Conservation (phyloP, 2,888 invertebrate species). For the Synanthedon andrenaeformis region DNA sequence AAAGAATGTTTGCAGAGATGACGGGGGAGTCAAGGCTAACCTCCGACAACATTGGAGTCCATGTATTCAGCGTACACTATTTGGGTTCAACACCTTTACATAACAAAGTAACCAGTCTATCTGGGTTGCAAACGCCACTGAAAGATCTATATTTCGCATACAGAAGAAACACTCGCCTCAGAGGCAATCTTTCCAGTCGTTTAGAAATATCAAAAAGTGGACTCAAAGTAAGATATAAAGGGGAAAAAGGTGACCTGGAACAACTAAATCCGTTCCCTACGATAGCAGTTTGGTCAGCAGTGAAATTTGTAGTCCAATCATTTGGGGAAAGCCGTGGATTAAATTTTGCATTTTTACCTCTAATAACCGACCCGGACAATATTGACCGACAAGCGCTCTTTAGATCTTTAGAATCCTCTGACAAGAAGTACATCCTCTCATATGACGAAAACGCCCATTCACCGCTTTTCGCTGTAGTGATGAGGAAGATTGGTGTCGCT, state of each 20-base stretch:
- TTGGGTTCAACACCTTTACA: slow-evolving; percentile 83
- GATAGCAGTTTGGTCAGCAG: slow-evolving; percentile 94
- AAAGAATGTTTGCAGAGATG: slow-evolving; percentile 85
- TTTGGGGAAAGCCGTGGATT: slow-evolving; percentile 63
- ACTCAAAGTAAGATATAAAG: slow-evolving; percentile 78
- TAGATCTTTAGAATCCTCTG: slow-evolving; percentile 59
- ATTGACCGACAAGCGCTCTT: slow-evolving; percentile 80
- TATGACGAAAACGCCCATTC: slow-evolving; percentile 77
- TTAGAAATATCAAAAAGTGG: slow-evolving; percentile 78
- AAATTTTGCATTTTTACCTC: slow-evolving; percentile 84
- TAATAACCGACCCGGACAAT: slow-evolving; percentile 85
- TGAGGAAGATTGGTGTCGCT: slow-evolving; percentile 83
- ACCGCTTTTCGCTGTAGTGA: slow-evolving; percentile 90
- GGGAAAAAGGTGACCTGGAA: slow-evolving; percentile 73
- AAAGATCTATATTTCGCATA: slow-evolving; percentile 78
- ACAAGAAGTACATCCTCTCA: slow-evolving; percentile 69
- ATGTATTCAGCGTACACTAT: slow-evolving; percentile 81
- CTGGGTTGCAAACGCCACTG: slow-evolving; percentile 85
- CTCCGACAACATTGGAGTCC: slow-evolving; percentile 65
- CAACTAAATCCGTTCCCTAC: slow-evolving; percentile 87
- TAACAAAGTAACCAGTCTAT: slow-evolving; percentile 84
- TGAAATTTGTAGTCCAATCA: slow-evolving; percentile 82
- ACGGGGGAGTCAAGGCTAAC: slow-evolving; percentile 68
- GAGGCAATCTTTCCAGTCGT: slow-evolving; percentile 67
- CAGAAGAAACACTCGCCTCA: slow-evolving; percentile 63